Percentiles rank a stretch among this genome's conserved stretches.
These are phyloP conservation scores for Lypha dubia DNA, from an alignment of 2,888 invertebrate species.

Conservation along the genomic window DNA sequence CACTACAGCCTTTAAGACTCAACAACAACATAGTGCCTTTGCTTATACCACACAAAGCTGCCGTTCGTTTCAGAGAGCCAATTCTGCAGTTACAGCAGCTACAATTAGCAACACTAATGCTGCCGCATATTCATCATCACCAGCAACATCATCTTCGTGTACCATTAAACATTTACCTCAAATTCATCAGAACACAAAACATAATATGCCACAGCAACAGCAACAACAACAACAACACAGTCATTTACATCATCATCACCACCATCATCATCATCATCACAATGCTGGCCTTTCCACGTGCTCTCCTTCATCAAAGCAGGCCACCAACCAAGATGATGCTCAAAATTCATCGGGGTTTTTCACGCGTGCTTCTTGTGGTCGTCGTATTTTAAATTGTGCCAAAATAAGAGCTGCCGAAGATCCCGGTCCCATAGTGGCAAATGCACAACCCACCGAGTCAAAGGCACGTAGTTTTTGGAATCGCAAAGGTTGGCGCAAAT, in stretches of 20 bases:
- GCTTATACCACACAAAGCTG: conserved; percentile 80
- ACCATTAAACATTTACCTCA: conserved; percentile 69
- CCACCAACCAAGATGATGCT: conserved; percentile 52
- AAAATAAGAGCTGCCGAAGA: conserved; percentile 84
- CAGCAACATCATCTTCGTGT: conserved; percentile 43
- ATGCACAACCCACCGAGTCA: conserved; percentile 78
- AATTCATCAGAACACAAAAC: conserved; percentile 72
- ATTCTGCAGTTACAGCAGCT: conserved; percentile 49
- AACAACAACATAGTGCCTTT: conserved; percentile 74
- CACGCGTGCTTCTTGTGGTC: conserved; percentile 83
- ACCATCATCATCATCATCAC: conserved; percentile 48
- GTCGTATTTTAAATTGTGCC: conserved; percentile 81
- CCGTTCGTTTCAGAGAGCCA: conserved; percentile 81
- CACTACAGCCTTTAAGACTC: conserved; percentile 62
- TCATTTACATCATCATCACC: conserved; percentile 34
- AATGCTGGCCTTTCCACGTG: conserved; percentile 31
- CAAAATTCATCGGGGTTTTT: conserved; percentile 76
- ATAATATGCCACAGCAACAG: conserved; percentile 58
- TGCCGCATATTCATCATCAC: conserved; percentile 34
- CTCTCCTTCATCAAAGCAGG: conserved; percentile 16
- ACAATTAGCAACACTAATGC: conserved; percentile 20
- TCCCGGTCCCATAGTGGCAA: conserved; percentile 79
- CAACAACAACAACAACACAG: conserved; percentile 20
- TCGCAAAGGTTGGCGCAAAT: conserved; percentile 91
- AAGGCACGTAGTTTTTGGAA: conserved; percentile 86